Percentiles rank a stretch among this genome's conserved stretches.
Evolutionary conservation across 2,113 vertebrate species (phyloP).

Genomic region (Etia nguti): DNA sequence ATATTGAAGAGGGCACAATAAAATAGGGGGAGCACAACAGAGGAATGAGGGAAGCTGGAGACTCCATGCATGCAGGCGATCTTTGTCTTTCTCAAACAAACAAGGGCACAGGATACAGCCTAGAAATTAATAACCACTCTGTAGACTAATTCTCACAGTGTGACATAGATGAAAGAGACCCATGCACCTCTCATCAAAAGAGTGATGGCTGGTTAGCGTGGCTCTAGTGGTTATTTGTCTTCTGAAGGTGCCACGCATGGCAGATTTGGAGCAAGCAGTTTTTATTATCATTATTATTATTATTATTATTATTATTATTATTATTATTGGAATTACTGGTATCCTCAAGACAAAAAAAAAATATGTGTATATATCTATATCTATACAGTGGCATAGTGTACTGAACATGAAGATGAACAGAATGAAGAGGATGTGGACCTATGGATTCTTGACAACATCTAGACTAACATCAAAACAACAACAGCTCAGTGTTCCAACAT

Average conservation of each 20-base stretch:
- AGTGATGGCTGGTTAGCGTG: not conserved
- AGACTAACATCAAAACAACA: not conserved
- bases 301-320: not conserved
- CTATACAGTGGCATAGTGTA: not conserved
- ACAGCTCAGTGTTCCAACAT: not conserved
- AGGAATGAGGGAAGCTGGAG: conserved; percentile 5
- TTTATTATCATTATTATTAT: not conserved
- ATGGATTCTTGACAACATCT: not conserved
- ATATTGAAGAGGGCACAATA: conserved; percentile 40
- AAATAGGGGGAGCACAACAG: conserved; percentile 2
- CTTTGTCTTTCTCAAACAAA: conserved; percentile 65
- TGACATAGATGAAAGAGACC: conserved; percentile 53
- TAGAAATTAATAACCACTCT: conserved; percentile 59
- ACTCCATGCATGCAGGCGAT: conserved; percentile 27
- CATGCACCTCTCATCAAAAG: conserved; percentile 45
- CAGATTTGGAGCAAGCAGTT: conserved; percentile 7
- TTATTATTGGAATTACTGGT: conserved; percentile 3
- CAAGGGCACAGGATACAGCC: conserved; percentile 57
- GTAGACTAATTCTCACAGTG: conserved; percentile 43
- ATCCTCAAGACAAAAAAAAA: conserved; percentile 6
- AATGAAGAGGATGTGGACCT: not conserved
- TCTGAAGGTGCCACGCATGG: not conserved
- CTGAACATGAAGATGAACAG: not conserved
- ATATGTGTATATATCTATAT: rapidly evolving
- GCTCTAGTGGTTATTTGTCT: not conserved